Evolutionary conservation across 1,140 invertebrate species (phyloP), one percentile per base, ranked within the genome.

Genomic region (Anagrus nilaparvatae): DNA sequence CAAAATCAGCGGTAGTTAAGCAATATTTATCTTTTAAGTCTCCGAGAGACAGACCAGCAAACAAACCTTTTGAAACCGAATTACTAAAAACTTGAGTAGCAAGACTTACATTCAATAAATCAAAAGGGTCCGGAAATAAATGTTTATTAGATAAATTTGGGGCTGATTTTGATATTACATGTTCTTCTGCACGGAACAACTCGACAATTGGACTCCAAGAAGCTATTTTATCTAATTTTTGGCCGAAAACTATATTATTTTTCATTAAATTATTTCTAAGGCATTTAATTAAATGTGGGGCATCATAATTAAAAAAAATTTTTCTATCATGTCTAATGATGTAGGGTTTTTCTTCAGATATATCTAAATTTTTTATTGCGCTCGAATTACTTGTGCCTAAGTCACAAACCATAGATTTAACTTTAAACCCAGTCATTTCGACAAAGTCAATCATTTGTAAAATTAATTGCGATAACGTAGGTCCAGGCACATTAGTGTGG

Each of bases 21-120:
- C 12, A 2, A 1, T 23, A 4, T 29, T 4, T 12, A 30, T 30
- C 16, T 19, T 32, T 21, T 27, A 41, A 25, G 21, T 41, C 39
- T 13, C 39, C 39, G 3, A 20, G 17, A 21, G 10, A 7, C 23
- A 9, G 13, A 16, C 39, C 30, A 13, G 30, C 17, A 29, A 25
- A 21, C 13, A 38, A 20, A 16, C 25, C 45, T 19, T 29, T 35
- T 10, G 27, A 32, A 6, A 47, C 40, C 8, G 20, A 37, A 14
- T 30, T 31, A 24, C 46, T 43, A 28, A 47, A 43, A 23, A 43
- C 13, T 40, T 47, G 40, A 7, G 37, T 24, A 1, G 36, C 39
- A 3, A 42, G 27, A 21, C 21, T 42, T 3, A 40, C 40, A n/a
- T 37, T 47, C 40, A 47, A 41, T 16, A 34, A 18, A 20, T 47